A percentile compares a stretch with the other conserved stretches of the same genome.
phyloP scores from a whole-genome alignment of 2,888 invertebrate genomes.

The Meiosimyza platycephala region DNA sequence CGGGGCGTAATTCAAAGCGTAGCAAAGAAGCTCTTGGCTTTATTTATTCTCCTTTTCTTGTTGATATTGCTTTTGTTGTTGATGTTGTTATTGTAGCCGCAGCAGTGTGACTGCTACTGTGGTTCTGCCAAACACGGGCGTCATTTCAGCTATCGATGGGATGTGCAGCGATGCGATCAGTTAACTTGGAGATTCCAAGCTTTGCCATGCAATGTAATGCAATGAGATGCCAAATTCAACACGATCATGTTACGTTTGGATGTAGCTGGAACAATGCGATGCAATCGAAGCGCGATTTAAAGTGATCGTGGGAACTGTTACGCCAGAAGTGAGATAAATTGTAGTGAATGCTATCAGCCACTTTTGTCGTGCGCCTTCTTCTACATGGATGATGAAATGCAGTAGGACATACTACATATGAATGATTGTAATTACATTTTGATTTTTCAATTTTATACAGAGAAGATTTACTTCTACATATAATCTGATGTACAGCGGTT shows the following conservation, averaged over 20 bases:
- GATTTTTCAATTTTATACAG: too few species aligned
- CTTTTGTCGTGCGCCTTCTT: slow-evolving; percentile 7
- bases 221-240: slow-evolving; percentile 45
- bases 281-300: neutral
- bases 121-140: neutral
- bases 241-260: slow-evolving; percentile 44
- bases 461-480: too few species aligned
- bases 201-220: slow-evolving; percentile 15
- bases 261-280: slow-evolving; percentile 32
- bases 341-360: neutral
- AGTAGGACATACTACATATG: too few species aligned
- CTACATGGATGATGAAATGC: neutral
- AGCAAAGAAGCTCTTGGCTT: neutral
- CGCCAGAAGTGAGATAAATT: slow-evolving; percentile 20
- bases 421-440: too few species aligned
- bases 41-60: neutral
- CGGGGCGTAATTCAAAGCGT: slow-evolving; percentile 37
- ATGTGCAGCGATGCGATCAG: slow-evolving; percentile 12
- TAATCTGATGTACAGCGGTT: too few species aligned
- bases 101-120: neutral
- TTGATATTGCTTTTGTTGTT: slow-evolving; percentile 25
- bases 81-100: slow-evolving; percentile 4
- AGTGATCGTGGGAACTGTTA: slow-evolving; percentile 50
- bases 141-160: slow-evolving; percentile 20
- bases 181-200: neutral